Conservation (phyloP, 2,797 vertebrate genomes). For the Helicolenus hilgendorfi region DNA sequence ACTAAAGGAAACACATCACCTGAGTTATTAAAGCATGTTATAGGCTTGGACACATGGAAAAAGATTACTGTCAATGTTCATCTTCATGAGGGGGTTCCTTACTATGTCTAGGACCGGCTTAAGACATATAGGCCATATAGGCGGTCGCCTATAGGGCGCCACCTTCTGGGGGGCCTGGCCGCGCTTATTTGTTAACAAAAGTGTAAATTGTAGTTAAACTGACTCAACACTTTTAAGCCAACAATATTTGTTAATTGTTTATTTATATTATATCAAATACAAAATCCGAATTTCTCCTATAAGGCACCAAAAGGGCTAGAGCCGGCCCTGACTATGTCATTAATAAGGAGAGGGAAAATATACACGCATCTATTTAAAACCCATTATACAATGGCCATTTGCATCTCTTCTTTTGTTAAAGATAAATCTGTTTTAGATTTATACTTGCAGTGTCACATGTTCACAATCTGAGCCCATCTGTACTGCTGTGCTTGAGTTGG, state of each 20-base stretch:
- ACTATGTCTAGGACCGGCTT: too few species aligned
- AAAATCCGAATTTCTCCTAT: too few species aligned
- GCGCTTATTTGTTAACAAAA: too few species aligned
- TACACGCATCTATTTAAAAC: neutral
- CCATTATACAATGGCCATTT: neutral
- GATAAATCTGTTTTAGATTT: neutral
- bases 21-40: neutral
- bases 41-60: neutral
- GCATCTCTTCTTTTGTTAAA: neutral
- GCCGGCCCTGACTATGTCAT: neutral
- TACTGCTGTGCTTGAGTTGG: conserved; percentile 18
- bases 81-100: neutral
- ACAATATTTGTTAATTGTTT: too few species aligned
- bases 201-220: too few species aligned
- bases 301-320: too few species aligned
- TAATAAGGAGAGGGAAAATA: neutral
- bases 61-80: neutral
- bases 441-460: neutral
- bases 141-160: too few species aligned
- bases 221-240: too few species aligned
- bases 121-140: too few species aligned
- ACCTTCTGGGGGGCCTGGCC: too few species aligned
- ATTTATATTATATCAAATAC: too few species aligned
- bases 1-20: neutral
- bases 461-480: neutral